Conservation (phyloP, 2,113 vertebrate species). For the Epinephelus moara region DNA sequence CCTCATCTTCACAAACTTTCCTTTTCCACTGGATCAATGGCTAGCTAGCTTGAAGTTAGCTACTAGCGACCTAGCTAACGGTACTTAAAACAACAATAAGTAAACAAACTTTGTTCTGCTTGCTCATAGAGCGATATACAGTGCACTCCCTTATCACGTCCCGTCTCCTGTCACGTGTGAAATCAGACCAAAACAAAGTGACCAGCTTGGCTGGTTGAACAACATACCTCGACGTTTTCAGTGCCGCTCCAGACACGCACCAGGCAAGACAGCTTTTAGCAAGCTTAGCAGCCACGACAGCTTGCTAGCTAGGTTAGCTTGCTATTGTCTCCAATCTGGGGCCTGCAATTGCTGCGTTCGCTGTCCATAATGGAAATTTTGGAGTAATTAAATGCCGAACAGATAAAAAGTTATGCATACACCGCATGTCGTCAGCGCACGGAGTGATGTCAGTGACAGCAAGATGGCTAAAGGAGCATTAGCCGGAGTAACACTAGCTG, state of each 20-base stretch:
- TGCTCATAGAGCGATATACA: neutral
- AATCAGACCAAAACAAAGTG: slow-evolving; percentile 41
- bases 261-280: slow-evolving; percentile 48
- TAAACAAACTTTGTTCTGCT: slow-evolving; percentile 60
- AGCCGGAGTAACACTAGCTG: slow-evolving; percentile 59
- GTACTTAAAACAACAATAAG: slow-evolving; percentile 33
- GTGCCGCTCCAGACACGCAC: slow-evolving; percentile 49
- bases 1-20: slow-evolving; percentile 42
- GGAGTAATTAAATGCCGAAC: slow-evolving; percentile 19
- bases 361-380: slow-evolving; percentile 56
- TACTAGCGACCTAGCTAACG: slow-evolving; percentile 36
- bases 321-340: slow-evolving; percentile 77
- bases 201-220: slow-evolving; percentile 30
- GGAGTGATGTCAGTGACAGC: slow-evolving; percentile 54
- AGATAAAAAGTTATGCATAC: slow-evolving; percentile 42
- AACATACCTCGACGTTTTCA: slow-evolving; percentile 66
- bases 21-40: slow-evolving; percentile 13
- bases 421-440: slow-evolving; percentile 46
- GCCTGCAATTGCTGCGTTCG: slow-evolving; percentile 79
- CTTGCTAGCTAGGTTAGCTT: slow-evolving; percentile 65
- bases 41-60: slow-evolving; percentile 61
- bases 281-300: slow-evolving; percentile 61
- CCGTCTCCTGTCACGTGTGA: slow-evolving; percentile 42
- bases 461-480: slow-evolving; percentile 50
- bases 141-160: neutral